Base-by-base conservation (phyloP, 1,140 invertebrate genomes). In the Nasonia vitripennis region DNA sequence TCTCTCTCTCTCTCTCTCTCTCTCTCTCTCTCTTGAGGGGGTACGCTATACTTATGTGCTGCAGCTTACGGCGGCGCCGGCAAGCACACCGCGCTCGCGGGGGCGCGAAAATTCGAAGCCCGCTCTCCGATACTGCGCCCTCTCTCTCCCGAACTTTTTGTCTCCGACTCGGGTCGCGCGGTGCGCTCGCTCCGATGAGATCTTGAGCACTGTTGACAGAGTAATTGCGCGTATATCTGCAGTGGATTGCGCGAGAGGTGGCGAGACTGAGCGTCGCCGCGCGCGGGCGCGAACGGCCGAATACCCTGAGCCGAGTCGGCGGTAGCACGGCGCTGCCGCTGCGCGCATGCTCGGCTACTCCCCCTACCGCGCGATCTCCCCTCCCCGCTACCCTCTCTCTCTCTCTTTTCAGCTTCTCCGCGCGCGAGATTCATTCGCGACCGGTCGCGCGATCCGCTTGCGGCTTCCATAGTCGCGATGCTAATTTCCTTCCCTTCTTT, bases 191-290 rank as follows among this genome's bases (percentile, higher is more conserved):
- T 3, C 11, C 68, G 41, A 23, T 14, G 20, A 37, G 55, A 78
- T 85, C 77, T 88, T 85, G 73, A 91, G 86, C 88, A 90, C 88
- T 87, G 89, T 90, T 91, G 89, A 91, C 88, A 89, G 87, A 83
- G 89, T 90, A 92, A 91, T 91, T 90, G 90, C 87, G 86, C 90
- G 90, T 91, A 91, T 90, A 91, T 90, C 90, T 90, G 87, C 90
- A 88, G 89, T 87, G 88, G 90, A 91, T 91, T 90, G 91, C 88
- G 84, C 91, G 51, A 34, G 68, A 71, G 73, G 89, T 86, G 90
- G 87, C 91, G 90, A 91, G 91, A 92, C 91, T 92, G 91, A 91
- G 86, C 90, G 90, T 90, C 90, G 89, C 91, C 90, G 90, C 89
- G 90, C 90, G 89, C 89, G 90, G 90, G 89, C 84, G 89, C 81